Conservation (phyloP, 2,888 invertebrate genomes). For the Laspeyria flexula region DNA sequence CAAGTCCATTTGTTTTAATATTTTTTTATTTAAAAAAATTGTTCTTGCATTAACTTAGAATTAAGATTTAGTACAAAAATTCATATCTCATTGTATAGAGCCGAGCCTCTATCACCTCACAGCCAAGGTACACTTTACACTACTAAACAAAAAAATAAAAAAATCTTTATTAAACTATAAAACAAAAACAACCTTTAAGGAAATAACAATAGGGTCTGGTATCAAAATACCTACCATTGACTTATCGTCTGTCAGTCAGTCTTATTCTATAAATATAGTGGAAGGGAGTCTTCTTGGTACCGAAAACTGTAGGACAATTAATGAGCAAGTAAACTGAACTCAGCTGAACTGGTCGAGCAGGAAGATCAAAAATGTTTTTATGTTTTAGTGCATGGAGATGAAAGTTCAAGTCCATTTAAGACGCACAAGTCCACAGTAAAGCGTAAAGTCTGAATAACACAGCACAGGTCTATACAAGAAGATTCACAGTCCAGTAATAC, state of each 20-base stretch:
- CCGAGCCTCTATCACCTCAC: slow-evolving; percentile 67
- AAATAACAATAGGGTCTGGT: slow-evolving; percentile 52
- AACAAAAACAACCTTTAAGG: slow-evolving; percentile 52
- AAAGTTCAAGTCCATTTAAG: too few relatives aligned
- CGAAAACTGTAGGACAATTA: too few relatives aligned
- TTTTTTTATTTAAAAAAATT: slow-evolving; percentile 58
- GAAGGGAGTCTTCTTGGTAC: too few relatives aligned
- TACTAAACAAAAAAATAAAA: slow-evolving; percentile 44
- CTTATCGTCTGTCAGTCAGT: slow-evolving; percentile 67
- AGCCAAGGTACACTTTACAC: slow-evolving; percentile 64
- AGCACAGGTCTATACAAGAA: too few relatives aligned
- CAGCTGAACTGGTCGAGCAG: too few relatives aligned
- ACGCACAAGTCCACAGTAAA: too few relatives aligned
- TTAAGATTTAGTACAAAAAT: slow-evolving; percentile 63
- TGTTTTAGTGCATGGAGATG: too few relatives aligned
- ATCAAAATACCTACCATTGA: slow-evolving; percentile 51
- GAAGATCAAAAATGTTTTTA: too few relatives aligned
- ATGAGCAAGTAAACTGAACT: too few relatives aligned
- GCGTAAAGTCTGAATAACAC: too few relatives aligned
- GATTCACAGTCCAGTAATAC: too few relatives aligned
- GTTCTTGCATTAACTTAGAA: slow-evolving; percentile 50
- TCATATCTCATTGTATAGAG: slow-evolving; percentile 52
- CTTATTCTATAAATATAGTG: slow-evolving; percentile 67
- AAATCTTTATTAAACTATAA: slow-evolving; percentile 40
- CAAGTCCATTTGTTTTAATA: slow-evolving; percentile 25